Conservation (phyloP, 2,888 invertebrate species). For the Leptinotarsa juncta region DNA sequence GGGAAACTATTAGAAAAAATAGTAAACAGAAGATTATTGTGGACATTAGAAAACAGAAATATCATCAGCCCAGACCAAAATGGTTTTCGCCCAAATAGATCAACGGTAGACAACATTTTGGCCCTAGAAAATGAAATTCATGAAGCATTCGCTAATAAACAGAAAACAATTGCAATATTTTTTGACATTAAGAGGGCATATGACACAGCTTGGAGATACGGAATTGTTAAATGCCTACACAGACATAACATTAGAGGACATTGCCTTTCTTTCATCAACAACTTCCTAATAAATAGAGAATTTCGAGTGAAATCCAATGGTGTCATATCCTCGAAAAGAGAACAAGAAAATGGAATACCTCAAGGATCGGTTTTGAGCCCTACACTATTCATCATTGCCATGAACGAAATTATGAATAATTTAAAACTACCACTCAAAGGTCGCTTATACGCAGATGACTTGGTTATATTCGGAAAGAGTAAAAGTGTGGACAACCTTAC, state of each 20-base stretch:
- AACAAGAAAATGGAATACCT: slow-evolving; percentile 39
- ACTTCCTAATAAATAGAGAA: too few relatives aligned
- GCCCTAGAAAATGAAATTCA: not conserved
- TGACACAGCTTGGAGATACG: slow-evolving; percentile 5
- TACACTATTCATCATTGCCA: slow-evolving; percentile 2
- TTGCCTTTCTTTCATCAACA: too few relatives aligned
- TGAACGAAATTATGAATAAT: not conserved
- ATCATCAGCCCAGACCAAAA: too few relatives aligned
- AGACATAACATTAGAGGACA: too few relatives aligned
- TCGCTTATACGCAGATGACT: slow-evolving; percentile 5
- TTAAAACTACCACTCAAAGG: not conserved
- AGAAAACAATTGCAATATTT: not conserved
- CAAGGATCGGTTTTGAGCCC: not conserved
- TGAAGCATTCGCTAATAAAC: not conserved
- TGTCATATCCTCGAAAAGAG: too few relatives aligned
- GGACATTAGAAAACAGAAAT: too few relatives aligned
- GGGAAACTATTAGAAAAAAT: too few relatives aligned
- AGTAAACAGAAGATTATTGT: too few relatives aligned
- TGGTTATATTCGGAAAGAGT: not conserved
- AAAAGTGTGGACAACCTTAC: not conserved
- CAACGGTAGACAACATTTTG: not conserved
- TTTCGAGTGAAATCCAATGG: too few relatives aligned
- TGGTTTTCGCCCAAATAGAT: not conserved
- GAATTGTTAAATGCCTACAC: not conserved
- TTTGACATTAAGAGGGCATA: not conserved